Evolutionary conservation across 2,888 invertebrate species (phyloP).

Genomic region (Lepidocyrtinus sp.): DNA sequence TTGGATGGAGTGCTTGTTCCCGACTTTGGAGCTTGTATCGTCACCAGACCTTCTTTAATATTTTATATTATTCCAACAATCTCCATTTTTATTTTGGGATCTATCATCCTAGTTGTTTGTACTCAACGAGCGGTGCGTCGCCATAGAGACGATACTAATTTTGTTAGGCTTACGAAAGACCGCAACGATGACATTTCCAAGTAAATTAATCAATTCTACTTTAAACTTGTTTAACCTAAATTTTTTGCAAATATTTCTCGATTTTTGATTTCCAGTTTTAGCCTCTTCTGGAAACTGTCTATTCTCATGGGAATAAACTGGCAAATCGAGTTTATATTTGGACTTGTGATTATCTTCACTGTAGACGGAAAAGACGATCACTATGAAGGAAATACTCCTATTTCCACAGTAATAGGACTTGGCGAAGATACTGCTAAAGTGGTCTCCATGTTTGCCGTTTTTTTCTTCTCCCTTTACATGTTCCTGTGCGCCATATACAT

Average conservation of each 20-base stretch:
- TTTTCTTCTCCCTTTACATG: background rate
- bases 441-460: background rate
- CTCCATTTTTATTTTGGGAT: background rate
- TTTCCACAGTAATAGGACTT: background rate
- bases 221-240: background rate
- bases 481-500: background rate
- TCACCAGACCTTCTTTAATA: background rate
- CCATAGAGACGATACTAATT: conserved; percentile 1
- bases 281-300: conserved; percentile 29
- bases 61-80: conserved; percentile 25
- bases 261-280: background rate
- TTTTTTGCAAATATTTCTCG: too few species aligned
- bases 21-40: conserved; percentile 17
- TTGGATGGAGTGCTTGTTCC: conserved; percentile 16
- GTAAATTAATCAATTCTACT: background rate
- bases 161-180: background rate
- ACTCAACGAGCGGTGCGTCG: background rate
- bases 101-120: background rate
- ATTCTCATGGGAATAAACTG: conserved; percentile 37
- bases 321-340: conserved; percentile 25
- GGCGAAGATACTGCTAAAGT: background rate
- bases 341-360: background rate
- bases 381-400: background rate
- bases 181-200: background rate
- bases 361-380: background rate